Evolutionary conservation across 2,797 vertebrate species (phyloP), one percentile per base, ranked within the genome.

Genomic region (Carduelis carduelis): DNA sequence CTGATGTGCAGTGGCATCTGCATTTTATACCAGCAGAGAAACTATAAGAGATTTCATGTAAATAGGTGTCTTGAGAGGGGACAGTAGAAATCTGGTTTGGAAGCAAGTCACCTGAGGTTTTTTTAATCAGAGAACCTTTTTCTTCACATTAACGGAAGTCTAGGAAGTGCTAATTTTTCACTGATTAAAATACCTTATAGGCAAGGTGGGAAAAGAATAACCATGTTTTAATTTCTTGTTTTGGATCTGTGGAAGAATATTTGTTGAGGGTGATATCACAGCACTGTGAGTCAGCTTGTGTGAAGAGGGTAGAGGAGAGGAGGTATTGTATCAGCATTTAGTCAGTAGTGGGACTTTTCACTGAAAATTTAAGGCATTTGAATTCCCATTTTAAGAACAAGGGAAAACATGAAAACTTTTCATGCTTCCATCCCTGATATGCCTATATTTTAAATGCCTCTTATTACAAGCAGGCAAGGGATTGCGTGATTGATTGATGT

Each of bases 1-100:
- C 97, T 99, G 98, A 99, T 98, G 98, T 98, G 96, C 95, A 59
- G 87, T 98, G 98, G 98, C 98, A 98, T 97, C 96, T 95, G 66
- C 95, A 85, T 97, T 97, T 97, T 96, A 93, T 97, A 97, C 96
- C 96, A 79, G 95, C 96, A 95, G 97, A 98, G 98, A 98, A 98
- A 98, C 97, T 98, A 71, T 84, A 95, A 95, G 97, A 98, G 98
- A 98, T 98, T 98, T 97, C 97, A 98, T 98, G 98, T 96, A 98
- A 97, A 98, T 98, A 82, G 94, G 96, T 98, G 71, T 90, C 95
- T 97, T 86, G 92, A 96, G 88, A 92, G 68, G 83, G 90, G 79
- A 95, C 95, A 94, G 95, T 87, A 88, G 96, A 97, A 97, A 87
- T 97, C 94, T 96, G 95, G 96, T 98, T 97, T 97, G 93, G 96